These are phyloP conservation scores for Mythimna ferrago DNA, from an alignment of 2,888 invertebrate species.

Conservation along the genomic window DNA sequence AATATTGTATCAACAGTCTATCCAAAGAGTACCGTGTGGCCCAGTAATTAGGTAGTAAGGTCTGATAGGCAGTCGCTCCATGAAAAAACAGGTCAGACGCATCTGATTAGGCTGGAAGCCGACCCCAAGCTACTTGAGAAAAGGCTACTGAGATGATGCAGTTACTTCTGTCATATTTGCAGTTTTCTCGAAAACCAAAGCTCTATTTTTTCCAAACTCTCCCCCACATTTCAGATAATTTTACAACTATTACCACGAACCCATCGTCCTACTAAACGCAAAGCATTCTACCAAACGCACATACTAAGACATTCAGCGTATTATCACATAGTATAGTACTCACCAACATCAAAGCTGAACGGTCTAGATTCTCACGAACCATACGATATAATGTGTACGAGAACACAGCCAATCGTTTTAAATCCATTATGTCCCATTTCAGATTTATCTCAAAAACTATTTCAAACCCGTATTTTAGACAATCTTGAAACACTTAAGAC, in stretches of 20 bases:
- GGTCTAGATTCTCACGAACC: conserved; percentile 17
- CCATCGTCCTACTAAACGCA: not conserved
- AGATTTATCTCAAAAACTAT: too few species aligned
- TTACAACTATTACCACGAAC: conserved; percentile 24
- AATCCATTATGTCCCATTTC: too few species aligned
- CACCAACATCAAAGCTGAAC: conserved; percentile 34
- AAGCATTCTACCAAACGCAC: not conserved
- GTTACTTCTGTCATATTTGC: not conserved
- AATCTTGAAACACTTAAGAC: too few species aligned
- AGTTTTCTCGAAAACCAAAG: not conserved
- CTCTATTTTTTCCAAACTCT: not conserved
- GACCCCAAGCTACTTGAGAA: too few species aligned
- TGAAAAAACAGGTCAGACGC: too few species aligned
- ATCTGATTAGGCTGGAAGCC: too few species aligned
- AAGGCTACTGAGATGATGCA: not conserved
- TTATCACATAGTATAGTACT: not conserved
- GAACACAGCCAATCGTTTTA: too few species aligned
- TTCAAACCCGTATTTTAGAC: too few species aligned
- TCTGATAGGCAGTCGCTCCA: too few species aligned
- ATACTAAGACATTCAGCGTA: conserved; percentile 5
- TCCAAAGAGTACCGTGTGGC: not conserved
- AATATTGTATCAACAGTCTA: too few species aligned
- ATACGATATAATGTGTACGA: not conserved
- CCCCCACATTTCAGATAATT: conserved; percentile 5
- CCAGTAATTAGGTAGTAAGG: too few species aligned